Percentiles rank a stretch among this genome's conserved stretches.
Conservation (phyloP, 2,113 vertebrate genomes). For the Coregonus clupeaformis region DNA sequence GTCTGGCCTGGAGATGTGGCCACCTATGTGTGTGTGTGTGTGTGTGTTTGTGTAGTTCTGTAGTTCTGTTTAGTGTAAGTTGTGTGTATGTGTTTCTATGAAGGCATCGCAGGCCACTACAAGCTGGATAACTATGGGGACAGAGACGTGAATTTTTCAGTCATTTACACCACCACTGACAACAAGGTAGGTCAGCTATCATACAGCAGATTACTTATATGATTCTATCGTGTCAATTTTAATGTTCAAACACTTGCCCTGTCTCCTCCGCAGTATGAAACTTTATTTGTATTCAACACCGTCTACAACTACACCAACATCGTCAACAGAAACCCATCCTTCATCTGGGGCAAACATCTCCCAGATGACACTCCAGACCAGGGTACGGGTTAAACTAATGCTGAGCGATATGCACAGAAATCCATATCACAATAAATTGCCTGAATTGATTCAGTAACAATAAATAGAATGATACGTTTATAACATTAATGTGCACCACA, state of each 20-base stretch:
- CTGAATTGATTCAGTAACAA: too few species aligned
- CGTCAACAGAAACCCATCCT: constrained; percentile 52
- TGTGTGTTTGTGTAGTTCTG: background rate
- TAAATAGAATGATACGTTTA: too few species aligned
- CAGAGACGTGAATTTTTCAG: constrained; percentile 77
- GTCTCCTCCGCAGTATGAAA: constrained; percentile 69
- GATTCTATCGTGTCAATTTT: background rate
- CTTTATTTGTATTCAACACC: constrained; percentile 82
- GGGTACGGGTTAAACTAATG: constrained; percentile 23
- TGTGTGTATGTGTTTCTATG: constrained; percentile 3
- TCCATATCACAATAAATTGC: background rate
- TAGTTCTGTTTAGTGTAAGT: background rate
- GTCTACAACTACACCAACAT: constrained; percentile 46
- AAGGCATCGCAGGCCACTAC: constrained; percentile 80
- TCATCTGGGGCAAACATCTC: constrained; percentile 81
- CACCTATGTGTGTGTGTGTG: background rate
- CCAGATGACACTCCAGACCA: constrained; percentile 66
- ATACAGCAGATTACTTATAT: background rate
- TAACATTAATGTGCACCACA: too few species aligned
- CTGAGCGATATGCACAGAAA: constrained; percentile 2
- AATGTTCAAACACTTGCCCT: constrained; percentile 1
- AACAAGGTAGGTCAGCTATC: constrained; percentile 67
- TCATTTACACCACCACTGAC: constrained; percentile 79
- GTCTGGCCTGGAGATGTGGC: constrained; percentile 16
- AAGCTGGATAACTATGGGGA: constrained; percentile 84